Percentiles rank a stretch among this genome's conserved stretches.
phyloP scores from a whole-genome alignment of 2,113 vertebrate genomes.

The Uria aalge region DNA sequence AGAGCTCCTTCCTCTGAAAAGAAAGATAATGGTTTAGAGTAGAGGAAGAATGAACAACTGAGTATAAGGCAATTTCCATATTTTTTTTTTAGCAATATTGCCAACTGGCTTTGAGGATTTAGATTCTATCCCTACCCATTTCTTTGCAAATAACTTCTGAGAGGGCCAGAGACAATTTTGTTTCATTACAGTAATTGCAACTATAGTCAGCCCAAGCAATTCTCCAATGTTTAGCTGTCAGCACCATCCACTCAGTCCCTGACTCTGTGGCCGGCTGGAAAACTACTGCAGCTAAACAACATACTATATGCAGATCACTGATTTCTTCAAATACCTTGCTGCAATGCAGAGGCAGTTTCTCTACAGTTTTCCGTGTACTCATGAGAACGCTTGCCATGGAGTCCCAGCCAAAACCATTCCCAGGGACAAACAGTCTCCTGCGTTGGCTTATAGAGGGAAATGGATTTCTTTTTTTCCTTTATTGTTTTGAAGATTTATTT shows the following conservation, averaged over 20 bases:
- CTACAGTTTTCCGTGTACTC: neutral
- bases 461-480: neutral
- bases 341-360: slow-evolving; percentile 53
- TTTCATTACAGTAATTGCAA: slow-evolving; percentile 46
- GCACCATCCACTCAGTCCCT: neutral
- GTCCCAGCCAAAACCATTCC: neutral
- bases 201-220: neutral
- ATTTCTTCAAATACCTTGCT: slow-evolving; percentile 40
- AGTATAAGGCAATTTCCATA: neutral
- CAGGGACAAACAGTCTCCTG: neutral
- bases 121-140: neutral
- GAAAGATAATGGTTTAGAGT: slow-evolving; percentile 8
- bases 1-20: slow-evolving; percentile 9
- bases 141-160: slow-evolving; percentile 9
- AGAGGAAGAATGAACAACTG: neutral
- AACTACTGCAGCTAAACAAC: slow-evolving; percentile 48
- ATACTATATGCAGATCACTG: slow-evolving; percentile 34
- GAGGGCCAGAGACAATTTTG: neutral
- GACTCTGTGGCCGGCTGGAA: neutral
- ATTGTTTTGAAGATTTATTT: neutral
- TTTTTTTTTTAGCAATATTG: neutral
- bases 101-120: slow-evolving; percentile 27
- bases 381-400: neutral
- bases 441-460: neutral
- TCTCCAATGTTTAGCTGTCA: slow-evolving; percentile 19